Evolutionary conservation across 2,113 vertebrate species (phyloP).

Genomic region (Heterochromis multidens): DNA sequence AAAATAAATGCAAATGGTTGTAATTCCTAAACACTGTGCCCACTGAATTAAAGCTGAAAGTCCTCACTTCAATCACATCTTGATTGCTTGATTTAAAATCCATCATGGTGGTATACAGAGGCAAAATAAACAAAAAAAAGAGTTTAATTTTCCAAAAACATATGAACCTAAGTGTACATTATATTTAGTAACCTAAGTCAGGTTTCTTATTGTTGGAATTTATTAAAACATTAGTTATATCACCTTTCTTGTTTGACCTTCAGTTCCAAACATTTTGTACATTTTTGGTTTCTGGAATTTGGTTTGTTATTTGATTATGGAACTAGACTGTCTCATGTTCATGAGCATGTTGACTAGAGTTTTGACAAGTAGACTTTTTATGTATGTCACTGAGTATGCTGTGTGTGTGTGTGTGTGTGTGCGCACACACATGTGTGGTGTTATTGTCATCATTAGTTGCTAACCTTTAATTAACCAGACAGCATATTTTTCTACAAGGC

Average conservation of each 20-base stretch:
- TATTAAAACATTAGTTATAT: not conserved
- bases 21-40: too few relatives aligned
- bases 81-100: too few relatives aligned
- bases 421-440: not conserved
- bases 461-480: slow-evolving; percentile 41
- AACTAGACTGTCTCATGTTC: not conserved
- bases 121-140: not conserved
- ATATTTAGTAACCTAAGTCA: not conserved
- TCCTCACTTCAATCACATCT: too few relatives aligned
- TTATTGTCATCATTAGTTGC: not conserved
- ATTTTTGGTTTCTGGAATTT: not conserved
- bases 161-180: not conserved
- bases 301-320: not conserved
- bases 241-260: not conserved
- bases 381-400: not conserved
- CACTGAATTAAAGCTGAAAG: not conserved
- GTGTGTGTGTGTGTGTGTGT: not conserved
- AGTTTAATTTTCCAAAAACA: not conserved
- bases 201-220: not conserved
- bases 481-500: slow-evolving; percentile 12
- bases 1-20: too few relatives aligned
- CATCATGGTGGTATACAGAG: too few relatives aligned
- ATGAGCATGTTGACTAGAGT: not conserved
- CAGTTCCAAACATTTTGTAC: not conserved
- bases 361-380: not conserved